Conservation (phyloP, 2,797 vertebrate species). For the Rhodeus uyekii region DNA sequence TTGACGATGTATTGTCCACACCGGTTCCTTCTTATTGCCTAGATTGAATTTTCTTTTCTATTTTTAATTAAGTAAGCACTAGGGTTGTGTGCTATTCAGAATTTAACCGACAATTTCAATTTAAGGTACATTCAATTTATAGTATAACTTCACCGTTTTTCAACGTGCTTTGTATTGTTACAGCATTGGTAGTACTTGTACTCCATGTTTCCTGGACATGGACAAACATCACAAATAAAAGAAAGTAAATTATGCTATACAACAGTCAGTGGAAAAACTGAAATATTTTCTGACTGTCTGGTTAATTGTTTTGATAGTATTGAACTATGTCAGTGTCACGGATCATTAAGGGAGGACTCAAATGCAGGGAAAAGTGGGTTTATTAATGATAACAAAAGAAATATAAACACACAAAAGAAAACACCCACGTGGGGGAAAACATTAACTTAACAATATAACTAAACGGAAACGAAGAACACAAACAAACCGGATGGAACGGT, state of each 20-base stretch:
- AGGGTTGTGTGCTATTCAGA: background rate
- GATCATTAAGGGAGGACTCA: too few relatives aligned
- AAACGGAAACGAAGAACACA: too few relatives aligned
- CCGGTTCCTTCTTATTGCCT: background rate
- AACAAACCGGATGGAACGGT: too few relatives aligned
- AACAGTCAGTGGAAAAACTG: too few relatives aligned
- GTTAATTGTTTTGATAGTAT: background rate
- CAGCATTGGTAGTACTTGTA: background rate
- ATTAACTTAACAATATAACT: too few relatives aligned
- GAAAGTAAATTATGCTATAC: too few relatives aligned
- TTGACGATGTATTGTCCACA: constrained; percentile 3
- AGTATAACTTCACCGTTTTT: background rate
- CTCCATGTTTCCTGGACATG: background rate
- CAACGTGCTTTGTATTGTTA: too few relatives aligned
- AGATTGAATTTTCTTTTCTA: background rate
- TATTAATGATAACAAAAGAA: too few relatives aligned
- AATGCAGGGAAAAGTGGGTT: too few relatives aligned
- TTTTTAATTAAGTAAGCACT: background rate
- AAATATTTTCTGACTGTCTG: background rate
- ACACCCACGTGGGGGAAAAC: too few relatives aligned
- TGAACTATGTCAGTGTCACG: constrained; percentile 8
- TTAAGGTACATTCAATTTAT: background rate
- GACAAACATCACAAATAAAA: too few relatives aligned
- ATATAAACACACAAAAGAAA: too few relatives aligned
- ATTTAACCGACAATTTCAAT: background rate